Evolutionary conservation across 2,797 vertebrate genomes (phyloP), one percentile per base, ranked within the genome.

Genomic region (Sebastes taczanowskii): DNA sequence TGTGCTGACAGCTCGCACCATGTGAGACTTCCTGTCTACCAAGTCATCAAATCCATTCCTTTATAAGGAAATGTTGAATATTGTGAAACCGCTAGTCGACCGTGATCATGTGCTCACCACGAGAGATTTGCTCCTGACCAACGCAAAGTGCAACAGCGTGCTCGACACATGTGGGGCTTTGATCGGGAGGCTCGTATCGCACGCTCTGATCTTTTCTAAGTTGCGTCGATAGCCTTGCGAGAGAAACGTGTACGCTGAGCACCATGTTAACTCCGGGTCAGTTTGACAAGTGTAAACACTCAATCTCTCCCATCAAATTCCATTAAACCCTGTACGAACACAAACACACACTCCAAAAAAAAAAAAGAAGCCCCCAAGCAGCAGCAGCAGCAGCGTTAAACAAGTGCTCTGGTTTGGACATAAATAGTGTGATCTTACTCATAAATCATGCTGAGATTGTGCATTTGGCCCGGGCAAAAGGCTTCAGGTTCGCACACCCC

Each of bases 401-500:
- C 92, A 91, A 93, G 88, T 86, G 84, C 80, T 86, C 80, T 88
- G 78, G 78, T 91, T 83, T 72, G 84, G 87, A 91, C 92, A 87
- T 92, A 92, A 94, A 94, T 94, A 92, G 88, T 92, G 86, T 80
- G 90, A 92, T 91, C 89, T 81, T 85, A 75, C 85, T 80, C 91
- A 91, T 94, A 91, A 95, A 94, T 94, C 94, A 92, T 67, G 74
- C 80, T 67, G 74, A 81, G 91, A 93, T 90, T 82, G 74, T 74
- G 86, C 84, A 85, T 88, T 94, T 94, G 91, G 94, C 91, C 89
- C 52, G 7, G 7, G 90, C 74, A 46, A 34, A 89, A 86, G 87
- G 85, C 89, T 92, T 92, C 91, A 94, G 90, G 93, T 94, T 94
- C 80, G 83, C 90, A 93, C 92, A 89, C 89, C 77, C 86, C 82